A percentile compares a stretch with the other conserved stretches of the same genome.
phyloP scores from a whole-genome alignment of 2,113 vertebrate genomes.

The Podiceps cristatus region DNA sequence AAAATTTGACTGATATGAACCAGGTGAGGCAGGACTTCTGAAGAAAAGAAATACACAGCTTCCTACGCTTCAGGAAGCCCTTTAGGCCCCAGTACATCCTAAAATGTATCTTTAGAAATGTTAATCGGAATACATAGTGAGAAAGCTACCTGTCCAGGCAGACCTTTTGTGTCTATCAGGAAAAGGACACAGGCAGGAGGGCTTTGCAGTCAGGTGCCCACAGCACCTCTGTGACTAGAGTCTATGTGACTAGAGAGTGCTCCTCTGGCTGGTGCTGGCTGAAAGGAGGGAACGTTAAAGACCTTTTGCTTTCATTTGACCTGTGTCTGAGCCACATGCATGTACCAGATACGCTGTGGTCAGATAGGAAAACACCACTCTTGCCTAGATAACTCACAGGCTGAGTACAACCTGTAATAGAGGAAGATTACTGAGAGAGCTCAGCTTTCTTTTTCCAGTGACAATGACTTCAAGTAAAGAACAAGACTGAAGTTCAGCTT shows the following conservation, averaged over 20 bases:
- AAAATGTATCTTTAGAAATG: background rate
- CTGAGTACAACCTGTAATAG: background rate
- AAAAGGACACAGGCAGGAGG: background rate
- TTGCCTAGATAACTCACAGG: background rate
- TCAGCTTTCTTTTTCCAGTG: background rate
- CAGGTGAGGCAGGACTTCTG: background rate
- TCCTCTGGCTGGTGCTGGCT: background rate
- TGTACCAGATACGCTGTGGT: background rate
- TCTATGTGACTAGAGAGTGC: background rate
- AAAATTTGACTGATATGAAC: background rate
- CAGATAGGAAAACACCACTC: background rate
- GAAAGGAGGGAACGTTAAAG: background rate
- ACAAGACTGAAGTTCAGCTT: background rate
- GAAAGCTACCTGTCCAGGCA: background rate
- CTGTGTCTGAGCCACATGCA: background rate
- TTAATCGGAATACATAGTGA: background rate
- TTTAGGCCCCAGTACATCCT: background rate
- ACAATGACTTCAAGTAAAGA: background rate
- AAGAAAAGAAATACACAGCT: background rate
- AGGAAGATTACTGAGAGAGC: background rate
- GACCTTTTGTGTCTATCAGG: background rate
- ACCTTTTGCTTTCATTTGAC: background rate
- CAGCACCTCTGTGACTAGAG: no score
- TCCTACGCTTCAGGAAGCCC: background rate
- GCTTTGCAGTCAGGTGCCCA: background rate